A percentile compares a stretch with the other conserved stretches of the same genome.
Evolutionary conservation across 2,113 vertebrate species (phyloP).

Genomic region (Neolamprologus fasciatus): DNA sequence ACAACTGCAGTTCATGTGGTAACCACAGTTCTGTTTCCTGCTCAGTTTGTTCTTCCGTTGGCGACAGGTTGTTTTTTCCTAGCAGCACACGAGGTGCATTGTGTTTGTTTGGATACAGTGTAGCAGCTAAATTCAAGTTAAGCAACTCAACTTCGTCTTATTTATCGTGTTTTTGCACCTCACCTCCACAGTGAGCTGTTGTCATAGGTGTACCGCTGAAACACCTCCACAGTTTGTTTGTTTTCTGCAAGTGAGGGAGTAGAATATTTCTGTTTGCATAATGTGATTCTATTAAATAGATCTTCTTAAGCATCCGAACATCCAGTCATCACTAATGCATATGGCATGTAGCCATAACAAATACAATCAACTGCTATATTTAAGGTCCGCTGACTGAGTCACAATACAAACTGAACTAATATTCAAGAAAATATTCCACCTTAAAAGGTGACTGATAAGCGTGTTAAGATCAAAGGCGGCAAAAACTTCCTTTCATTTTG

Average conservation of each 20-base stretch:
- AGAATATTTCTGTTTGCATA: not conserved
- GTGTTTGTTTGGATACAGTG: not conserved
- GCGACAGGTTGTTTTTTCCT: not conserved
- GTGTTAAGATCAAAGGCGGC: not conserved
- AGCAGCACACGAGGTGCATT: not conserved
- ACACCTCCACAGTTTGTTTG: not conserved
- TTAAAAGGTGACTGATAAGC: not conserved
- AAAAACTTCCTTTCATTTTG: not conserved
- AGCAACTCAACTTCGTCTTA: not conserved
- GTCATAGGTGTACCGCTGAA: not conserved
- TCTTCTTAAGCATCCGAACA: not conserved
- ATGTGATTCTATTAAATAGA: not conserved
- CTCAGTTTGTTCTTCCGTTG: not conserved
- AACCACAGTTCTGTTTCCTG: constrained; percentile 40
- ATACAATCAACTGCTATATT: not conserved
- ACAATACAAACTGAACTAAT: not conserved
- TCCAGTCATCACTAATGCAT: not conserved
- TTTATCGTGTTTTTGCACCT: not conserved
- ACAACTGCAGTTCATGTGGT: not conserved
- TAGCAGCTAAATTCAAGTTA: not conserved
- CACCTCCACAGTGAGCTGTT: not conserved
- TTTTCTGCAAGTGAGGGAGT: not conserved
- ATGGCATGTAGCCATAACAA: not conserved
- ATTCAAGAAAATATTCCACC: not conserved
- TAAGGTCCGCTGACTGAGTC: not conserved